Base-by-base conservation (phyloP, 2,113 vertebrate genomes). In the Poecile atricapillus region DNA sequence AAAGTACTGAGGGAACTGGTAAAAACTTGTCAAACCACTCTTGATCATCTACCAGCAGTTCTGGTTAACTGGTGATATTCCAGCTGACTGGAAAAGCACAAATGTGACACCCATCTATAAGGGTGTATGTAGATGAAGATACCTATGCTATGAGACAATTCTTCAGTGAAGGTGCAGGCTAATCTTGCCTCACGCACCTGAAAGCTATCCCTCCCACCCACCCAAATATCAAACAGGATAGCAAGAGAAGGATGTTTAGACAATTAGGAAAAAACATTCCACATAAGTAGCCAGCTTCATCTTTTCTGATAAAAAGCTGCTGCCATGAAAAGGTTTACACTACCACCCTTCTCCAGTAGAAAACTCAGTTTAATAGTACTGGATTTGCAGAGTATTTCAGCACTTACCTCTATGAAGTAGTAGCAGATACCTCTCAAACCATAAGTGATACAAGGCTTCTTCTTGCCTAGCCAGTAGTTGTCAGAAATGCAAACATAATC, bases 401-500 rank as follows among this genome's bases (percentile, higher is more conserved):
- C 49, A 71, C 39, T 14, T 75, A 99, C 99, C 98, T 99, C 90
- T 13, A 99, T 19, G 91, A 98, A 99, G 93, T 99, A 99, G 95
- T 99, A 99, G 94, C 99, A 99, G 94, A 99, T 98, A 76, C 99
- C 99, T 80, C 99, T 97, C 89, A 99, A 98, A 6, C 99, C 99
- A 1, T 99, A 99, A 1, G 99, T 99, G 96, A 99, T 98, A 94
- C 99, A 99, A 27, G 99, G 99, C 87, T 99, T 99, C 75, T 89
- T 98, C 95, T 99, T 99, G 31, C 99, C 99, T 74, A 99, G 98
- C 99, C 99, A 99, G 97, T 99, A 99, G 94, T 99, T 99, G 97
- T 99, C 99, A 11, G 99, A 99, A 95, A 99, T 99, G 97, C 99
- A 99, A 80, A 99, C 70, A 1, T 98, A 99, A 97, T 99, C 99